Conservation (phyloP, 2,888 invertebrate species). For the Melanophora roralis region DNA sequence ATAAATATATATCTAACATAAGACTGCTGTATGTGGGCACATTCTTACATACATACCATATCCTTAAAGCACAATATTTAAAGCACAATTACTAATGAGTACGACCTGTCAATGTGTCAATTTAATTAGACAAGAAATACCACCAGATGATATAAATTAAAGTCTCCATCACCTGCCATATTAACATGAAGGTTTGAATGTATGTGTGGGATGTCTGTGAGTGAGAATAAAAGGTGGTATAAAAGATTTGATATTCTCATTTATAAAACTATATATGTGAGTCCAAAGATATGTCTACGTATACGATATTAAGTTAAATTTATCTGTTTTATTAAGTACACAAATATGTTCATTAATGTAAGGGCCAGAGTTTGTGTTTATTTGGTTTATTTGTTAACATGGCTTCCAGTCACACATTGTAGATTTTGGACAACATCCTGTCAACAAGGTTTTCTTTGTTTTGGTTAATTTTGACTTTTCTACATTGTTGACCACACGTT, state of each 20-base stretch:
- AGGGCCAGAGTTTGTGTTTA: neutral
- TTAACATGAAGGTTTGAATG: conserved; percentile 4
- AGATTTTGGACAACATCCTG: conserved; percentile 29
- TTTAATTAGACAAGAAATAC: conserved; percentile 73
- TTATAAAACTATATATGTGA: neutral
- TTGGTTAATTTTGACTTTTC: conserved; percentile 35
- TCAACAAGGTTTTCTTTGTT: conserved; percentile 35
- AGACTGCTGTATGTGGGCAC: neutral
- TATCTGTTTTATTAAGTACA: neutral
- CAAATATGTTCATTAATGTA: neutral
- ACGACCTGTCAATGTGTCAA: conserved; percentile 73
- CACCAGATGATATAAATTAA: conserved; percentile 71
- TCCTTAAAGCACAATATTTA: neutral
- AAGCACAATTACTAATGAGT: conserved; percentile 68
- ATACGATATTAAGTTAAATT: neutral
- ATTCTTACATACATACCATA: neutral
- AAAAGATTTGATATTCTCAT: too few species aligned
- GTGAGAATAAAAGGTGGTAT: neutral
- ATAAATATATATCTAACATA: neutral
- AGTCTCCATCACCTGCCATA: conserved; percentile 71
- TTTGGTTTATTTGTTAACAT: conserved; percentile 1
- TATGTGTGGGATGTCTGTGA: neutral
- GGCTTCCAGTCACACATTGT: conserved; percentile 35
- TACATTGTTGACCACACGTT: conserved; percentile 43
- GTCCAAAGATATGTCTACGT: neutral